Conservation (phyloP, 2,888 invertebrate genomes). For the Spisula subtruncata region DNA sequence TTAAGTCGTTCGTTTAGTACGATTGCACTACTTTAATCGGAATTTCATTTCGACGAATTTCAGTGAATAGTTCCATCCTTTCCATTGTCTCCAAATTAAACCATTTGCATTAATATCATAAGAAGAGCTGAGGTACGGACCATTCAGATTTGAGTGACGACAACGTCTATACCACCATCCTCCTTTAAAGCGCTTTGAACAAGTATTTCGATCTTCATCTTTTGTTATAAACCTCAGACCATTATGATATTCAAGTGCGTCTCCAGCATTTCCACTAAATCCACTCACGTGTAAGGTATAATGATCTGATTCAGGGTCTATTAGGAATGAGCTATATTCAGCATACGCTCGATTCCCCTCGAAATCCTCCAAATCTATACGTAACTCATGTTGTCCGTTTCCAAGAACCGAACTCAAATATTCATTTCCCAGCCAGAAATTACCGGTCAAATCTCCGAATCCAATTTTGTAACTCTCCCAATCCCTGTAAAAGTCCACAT, state of each 20-base stretch:
- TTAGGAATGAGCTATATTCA: slow-evolving; percentile 42
- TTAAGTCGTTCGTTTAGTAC: no score
- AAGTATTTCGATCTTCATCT: background rate
- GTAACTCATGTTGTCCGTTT: slow-evolving; percentile 35
- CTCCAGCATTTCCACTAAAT: slow-evolving; percentile 56
- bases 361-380: slow-evolving; percentile 51
- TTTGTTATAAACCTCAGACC: slow-evolving; percentile 24
- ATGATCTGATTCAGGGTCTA: slow-evolving; percentile 26
- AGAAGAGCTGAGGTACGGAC: background rate
- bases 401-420: slow-evolving; percentile 28
- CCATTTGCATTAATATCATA: background rate
- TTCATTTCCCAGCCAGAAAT: slow-evolving; percentile 60
- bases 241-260: slow-evolving; percentile 42
- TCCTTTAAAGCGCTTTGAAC: background rate
- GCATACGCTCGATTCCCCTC: slow-evolving; percentile 52
- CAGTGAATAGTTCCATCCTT: background rate
- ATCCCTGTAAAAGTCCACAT: slow-evolving; percentile 40
- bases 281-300: slow-evolving; percentile 42
- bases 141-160: background rate
- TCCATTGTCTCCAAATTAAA: slow-evolving; percentile 14
- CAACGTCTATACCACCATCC: background rate
- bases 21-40: background rate
- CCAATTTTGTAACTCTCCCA: slow-evolving; percentile 58
- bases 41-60: slow-evolving; percentile 5
- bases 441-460: slow-evolving; percentile 46